Evolutionary conservation across 2,113 vertebrate species (phyloP).

Genomic region (Platysternon megacephalum): DNA sequence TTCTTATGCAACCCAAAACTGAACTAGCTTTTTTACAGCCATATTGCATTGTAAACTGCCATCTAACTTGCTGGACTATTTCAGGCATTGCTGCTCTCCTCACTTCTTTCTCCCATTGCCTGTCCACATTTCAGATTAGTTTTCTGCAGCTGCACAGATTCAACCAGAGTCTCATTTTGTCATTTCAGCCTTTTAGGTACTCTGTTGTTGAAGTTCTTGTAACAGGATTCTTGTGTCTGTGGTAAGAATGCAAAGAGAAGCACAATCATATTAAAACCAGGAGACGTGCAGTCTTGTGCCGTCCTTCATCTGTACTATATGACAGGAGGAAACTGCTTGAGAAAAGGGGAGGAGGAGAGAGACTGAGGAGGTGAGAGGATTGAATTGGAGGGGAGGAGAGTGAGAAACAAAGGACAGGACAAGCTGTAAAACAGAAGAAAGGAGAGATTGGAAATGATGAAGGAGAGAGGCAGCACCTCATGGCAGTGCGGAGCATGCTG

Average conservation of each 20-base stretch:
- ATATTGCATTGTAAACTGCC: not conserved
- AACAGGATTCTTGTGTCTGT: not conserved
- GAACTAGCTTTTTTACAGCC: not conserved
- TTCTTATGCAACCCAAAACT: not conserved
- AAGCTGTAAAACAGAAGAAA: not conserved
- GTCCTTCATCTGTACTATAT: not conserved
- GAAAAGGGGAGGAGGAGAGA: not conserved
- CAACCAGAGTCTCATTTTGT: not conserved
- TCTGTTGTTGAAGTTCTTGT: not conserved
- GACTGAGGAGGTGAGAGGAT: not conserved
- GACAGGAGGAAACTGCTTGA: not conserved
- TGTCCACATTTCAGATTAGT: not conserved
- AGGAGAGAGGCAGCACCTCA: no score
- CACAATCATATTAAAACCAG: no score
- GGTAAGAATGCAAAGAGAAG: not conserved
- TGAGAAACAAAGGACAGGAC: not conserved
- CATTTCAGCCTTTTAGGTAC: not conserved
- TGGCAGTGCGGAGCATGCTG: no score
- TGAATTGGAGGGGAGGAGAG: not conserved
- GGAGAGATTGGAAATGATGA: fast-evolving
- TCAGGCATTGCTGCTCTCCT: not conserved
- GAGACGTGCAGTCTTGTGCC: not conserved
- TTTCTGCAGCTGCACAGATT: not conserved
- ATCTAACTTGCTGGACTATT: not conserved
- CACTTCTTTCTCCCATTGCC: not conserved